phyloP scores from a whole-genome alignment of 2,888 invertebrate genomes.

The Portevinia maculata region DNA sequence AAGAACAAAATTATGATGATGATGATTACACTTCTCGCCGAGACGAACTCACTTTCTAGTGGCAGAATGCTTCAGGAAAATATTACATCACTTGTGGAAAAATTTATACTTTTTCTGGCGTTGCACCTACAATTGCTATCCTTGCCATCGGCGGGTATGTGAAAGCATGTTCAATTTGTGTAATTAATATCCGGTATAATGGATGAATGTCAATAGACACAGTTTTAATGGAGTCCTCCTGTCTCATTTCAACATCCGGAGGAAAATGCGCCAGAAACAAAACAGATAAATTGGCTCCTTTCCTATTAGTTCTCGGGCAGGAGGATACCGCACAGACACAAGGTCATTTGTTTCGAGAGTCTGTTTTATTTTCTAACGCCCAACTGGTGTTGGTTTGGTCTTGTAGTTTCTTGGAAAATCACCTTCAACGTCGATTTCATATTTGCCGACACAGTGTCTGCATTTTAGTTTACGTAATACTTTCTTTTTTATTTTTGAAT shows the following conservation, averaged over 20 bases:
- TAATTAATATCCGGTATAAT: slow-evolving; percentile 78
- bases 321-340: slow-evolving; percentile 7
- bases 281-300: slow-evolving; percentile 13
- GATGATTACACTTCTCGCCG: slow-evolving; percentile 59
- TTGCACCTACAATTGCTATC: slow-evolving; percentile 16
- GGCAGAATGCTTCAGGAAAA: slow-evolving; percentile 57
- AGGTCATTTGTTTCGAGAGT: slow-evolving; percentile 19
- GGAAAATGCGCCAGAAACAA: slow-evolving; percentile 18
- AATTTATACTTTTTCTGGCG: slow-evolving; percentile 41
- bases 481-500: background rate
- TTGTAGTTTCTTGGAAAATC: slow-evolving; percentile 25
- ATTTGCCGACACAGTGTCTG: slow-evolving; percentile 17
- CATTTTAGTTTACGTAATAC: slow-evolving; percentile 12
- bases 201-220: slow-evolving; percentile 56
- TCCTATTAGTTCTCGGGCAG: background rate
- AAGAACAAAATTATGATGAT: slow-evolving; percentile 53
- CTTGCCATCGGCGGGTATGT: slow-evolving; percentile 18
- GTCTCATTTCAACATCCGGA: slow-evolving; percentile 36
- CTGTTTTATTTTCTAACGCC: slow-evolving; percentile 11
- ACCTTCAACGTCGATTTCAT: background rate
- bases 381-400: slow-evolving; percentile 7
- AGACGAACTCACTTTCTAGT: slow-evolving; percentile 39
- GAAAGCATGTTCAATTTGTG: slow-evolving; percentile 75
- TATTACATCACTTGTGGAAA: slow-evolving; percentile 68
- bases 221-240: slow-evolving; percentile 33